Conservation (phyloP, 2,113 vertebrate species). For the Mormyrus iriodes region DNA sequence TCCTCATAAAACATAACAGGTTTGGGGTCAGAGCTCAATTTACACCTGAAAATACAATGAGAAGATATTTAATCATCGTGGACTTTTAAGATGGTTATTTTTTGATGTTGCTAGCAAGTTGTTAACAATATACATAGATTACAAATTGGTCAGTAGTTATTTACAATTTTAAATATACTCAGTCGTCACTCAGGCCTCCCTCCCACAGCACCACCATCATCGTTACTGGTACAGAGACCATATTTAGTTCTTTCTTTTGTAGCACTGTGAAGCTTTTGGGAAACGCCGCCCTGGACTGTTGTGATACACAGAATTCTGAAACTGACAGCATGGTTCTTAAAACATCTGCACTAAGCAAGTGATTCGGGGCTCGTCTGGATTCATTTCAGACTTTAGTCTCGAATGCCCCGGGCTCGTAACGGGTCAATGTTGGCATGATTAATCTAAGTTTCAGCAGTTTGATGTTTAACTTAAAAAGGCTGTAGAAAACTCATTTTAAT, state of each 20-base stretch:
- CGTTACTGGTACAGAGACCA: background rate
- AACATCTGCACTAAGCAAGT: background rate
- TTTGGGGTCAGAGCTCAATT: conserved; percentile 6
- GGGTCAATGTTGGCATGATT: background rate
- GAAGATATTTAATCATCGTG: conserved; percentile 9
- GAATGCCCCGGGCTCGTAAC: background rate
- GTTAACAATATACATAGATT: background rate
- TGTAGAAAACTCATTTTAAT: background rate
- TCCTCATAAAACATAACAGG: conserved; percentile 26
- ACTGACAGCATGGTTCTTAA: background rate
- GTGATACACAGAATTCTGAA: background rate
- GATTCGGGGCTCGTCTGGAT: background rate
- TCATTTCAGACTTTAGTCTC: background rate
- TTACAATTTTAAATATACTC: background rate
- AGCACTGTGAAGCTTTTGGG: background rate
- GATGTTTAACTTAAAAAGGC: background rate
- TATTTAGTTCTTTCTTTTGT: background rate
- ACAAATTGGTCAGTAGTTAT: background rate
- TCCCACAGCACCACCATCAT: background rate
- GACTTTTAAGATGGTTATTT: background rate
- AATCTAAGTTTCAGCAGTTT: background rate
- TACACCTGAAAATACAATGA: conserved; percentile 45
- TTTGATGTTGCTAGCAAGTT: background rate
- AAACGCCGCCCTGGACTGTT: background rate
- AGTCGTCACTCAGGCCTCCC: background rate